Evolutionary conservation across 1,140 invertebrate genomes (phyloP).

Genomic region (Chionoecetes opilio): DNA sequence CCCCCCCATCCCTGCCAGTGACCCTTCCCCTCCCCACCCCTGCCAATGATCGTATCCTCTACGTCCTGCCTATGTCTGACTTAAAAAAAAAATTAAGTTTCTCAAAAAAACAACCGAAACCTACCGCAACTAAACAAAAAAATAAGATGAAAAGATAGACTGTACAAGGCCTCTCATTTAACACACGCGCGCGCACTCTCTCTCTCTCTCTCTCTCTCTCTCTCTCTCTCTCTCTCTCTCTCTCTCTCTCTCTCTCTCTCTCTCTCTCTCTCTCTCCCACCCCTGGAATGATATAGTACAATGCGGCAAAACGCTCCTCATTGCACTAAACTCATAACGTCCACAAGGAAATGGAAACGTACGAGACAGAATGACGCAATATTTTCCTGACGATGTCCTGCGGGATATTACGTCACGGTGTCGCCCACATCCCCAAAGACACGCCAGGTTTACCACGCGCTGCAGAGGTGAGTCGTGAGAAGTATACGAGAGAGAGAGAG

Average conservation of each 20-base stretch:
- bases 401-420: background rate
- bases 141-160: background rate
- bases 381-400: background rate
- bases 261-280: conserved; percentile 1
- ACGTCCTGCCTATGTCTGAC: background rate
- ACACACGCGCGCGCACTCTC: too few relatives aligned
- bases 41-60: background rate
- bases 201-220: conserved; percentile 15
- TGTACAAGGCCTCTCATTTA: background rate
- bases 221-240: conserved; percentile 17
- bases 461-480: background rate
- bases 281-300: too few relatives aligned
- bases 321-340: conserved; percentile 12
- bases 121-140: too few relatives aligned
- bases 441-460: too few relatives aligned
- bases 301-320: background rate
- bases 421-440: too few relatives aligned
- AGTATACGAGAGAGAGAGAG: too few relatives aligned
- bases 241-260: conserved; percentile 22
- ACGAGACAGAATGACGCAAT: background rate
- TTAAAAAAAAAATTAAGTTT: background rate
- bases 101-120: background rate
- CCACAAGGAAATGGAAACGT: background rate
- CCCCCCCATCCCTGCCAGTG: background rate
- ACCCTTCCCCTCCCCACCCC: background rate